These are phyloP conservation scores for Plotosus lineatus DNA, from an alignment of 2,113 vertebrate species.

Conservation along the genomic window DNA sequence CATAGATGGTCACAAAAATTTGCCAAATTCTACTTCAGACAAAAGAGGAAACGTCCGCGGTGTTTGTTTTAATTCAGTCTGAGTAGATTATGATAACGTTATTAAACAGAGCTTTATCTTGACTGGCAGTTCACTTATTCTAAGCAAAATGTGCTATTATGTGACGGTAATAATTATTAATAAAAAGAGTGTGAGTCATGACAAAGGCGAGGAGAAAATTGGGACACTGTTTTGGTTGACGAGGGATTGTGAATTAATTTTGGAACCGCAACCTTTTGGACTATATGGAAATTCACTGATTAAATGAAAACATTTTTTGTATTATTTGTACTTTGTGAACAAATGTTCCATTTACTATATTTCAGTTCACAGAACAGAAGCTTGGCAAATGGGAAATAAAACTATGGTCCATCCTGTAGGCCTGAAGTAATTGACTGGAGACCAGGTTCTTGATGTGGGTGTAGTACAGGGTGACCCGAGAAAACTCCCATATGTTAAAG, in stretches of 20 bases:
- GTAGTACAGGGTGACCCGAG: neutral
- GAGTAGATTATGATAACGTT: slow-evolving; percentile 23
- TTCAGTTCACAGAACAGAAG: slow-evolving; percentile 31
- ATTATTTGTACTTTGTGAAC: slow-evolving; percentile 55
- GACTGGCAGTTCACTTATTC: slow-evolving; percentile 44
- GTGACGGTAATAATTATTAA: slow-evolving; percentile 42
- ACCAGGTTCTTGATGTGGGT: neutral
- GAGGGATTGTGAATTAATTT: slow-evolving; percentile 47
- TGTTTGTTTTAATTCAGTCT: neutral
- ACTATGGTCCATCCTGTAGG: neutral
- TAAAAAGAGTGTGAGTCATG: slow-evolving; percentile 41
- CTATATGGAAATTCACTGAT: slow-evolving; percentile 34
- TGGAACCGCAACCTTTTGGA: slow-evolving; percentile 39
- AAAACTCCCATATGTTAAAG: no score
- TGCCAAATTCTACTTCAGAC: neutral
- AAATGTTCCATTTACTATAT: slow-evolving; percentile 48
- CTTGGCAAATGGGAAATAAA: neutral
- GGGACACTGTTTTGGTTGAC: slow-evolving; percentile 26
- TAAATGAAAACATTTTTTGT: slow-evolving; percentile 51
- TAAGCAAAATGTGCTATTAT: slow-evolving; percentile 32
- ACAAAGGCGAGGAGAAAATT: slow-evolving; percentile 36
- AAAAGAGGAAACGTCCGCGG: neutral
- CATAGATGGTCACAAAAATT: neutral
- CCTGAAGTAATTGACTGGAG: neutral
- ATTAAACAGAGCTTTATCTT: slow-evolving; percentile 35